phyloP scores from a whole-genome alignment of 2,888 invertebrate genomes.

The Caenorhabditis sp. region DNA sequence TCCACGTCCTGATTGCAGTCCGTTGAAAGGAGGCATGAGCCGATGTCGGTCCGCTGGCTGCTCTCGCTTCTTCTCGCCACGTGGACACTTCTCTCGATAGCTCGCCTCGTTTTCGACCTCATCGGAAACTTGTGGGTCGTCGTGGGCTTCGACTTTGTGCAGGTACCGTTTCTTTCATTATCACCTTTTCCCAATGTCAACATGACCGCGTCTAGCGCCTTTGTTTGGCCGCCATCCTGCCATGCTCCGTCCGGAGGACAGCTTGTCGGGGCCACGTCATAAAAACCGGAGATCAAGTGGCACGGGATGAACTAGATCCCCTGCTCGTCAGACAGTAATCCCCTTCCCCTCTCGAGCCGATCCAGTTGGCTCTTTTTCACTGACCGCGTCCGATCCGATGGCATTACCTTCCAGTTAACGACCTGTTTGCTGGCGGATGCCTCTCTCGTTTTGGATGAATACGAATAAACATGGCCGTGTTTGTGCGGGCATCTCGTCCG shows the following conservation, averaged over 20 bases:
- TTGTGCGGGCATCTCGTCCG: slow-evolving; percentile 21
- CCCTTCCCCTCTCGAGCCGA: neutral
- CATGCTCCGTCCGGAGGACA: neutral
- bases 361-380: neutral
- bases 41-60: slow-evolving; percentile 53
- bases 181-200: neutral
- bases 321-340: neutral
- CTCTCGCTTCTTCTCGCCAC: slow-evolving; percentile 63
- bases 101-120: slow-evolving; percentile 71
- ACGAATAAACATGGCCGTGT: slow-evolving; percentile 43
- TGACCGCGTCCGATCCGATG: slow-evolving; percentile 32
- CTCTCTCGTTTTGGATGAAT: slow-evolving; percentile 43
- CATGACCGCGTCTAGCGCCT: slow-evolving; percentile 2
- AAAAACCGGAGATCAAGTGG: slow-evolving; percentile 33
- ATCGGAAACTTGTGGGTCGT: slow-evolving; percentile 74
- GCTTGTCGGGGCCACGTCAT: slow-evolving; percentile 1
- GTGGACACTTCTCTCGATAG: slow-evolving; percentile 69
- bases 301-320: neutral
- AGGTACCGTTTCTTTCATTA: slow-evolving; percentile 57
- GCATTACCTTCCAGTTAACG: slow-evolving; percentile 21
- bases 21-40: slow-evolving; percentile 44
- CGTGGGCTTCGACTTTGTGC: slow-evolving; percentile 72
- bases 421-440: slow-evolving; percentile 31
- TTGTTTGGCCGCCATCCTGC: neutral
- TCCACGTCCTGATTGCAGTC: neutral